A percentile compares a stretch with the other conserved stretches of the same genome.
phyloP scores from a whole-genome alignment of 1,140 invertebrate genomes.

The Cydia splendana region DNA sequence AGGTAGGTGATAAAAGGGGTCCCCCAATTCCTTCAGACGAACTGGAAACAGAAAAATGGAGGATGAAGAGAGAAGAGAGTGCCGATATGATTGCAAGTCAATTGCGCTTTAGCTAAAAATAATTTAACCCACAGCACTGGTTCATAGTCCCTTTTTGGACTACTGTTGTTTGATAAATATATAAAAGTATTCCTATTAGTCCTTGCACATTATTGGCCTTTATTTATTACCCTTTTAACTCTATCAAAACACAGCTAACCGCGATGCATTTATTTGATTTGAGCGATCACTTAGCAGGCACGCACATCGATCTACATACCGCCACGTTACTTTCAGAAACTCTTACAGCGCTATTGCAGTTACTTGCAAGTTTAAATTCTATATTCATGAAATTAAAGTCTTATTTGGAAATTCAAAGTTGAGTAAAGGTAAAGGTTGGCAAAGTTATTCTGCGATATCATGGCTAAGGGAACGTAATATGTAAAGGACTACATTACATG shows the following conservation, averaged over 20 bases:
- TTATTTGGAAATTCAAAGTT: not conserved
- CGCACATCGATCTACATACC: constrained; percentile 20
- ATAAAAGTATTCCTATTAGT: constrained; percentile 3
- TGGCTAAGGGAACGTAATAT: constrained; percentile 8
- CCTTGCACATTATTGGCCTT: not conserved
- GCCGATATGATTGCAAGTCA: too few relatives aligned
- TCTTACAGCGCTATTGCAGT: not conserved
- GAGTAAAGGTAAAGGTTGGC: not conserved
- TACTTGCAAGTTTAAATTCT: not conserved
- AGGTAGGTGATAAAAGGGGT: too few relatives aligned
- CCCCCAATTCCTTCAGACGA: too few relatives aligned
- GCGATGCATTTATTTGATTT: constrained; percentile 19
- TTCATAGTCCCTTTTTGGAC: too few relatives aligned
- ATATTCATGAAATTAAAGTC: not conserved
- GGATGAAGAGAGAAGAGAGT: too few relatives aligned
- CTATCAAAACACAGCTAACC: constrained; percentile 1
- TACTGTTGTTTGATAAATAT: not conserved
- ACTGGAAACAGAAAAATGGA: too few relatives aligned
- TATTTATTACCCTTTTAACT: constrained; percentile 17
- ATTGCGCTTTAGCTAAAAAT: too few relatives aligned
- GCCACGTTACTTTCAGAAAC: not conserved
- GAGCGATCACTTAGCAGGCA: constrained; percentile 7
- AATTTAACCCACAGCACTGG: too few relatives aligned
- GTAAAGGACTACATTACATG: constrained; percentile 11
- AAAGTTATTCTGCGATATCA: not conserved